Evolutionary conservation across 2,888 invertebrate genomes (phyloP), one percentile per base, ranked within the genome.

Genomic region (Leptinotarsa rubiginosa): DNA sequence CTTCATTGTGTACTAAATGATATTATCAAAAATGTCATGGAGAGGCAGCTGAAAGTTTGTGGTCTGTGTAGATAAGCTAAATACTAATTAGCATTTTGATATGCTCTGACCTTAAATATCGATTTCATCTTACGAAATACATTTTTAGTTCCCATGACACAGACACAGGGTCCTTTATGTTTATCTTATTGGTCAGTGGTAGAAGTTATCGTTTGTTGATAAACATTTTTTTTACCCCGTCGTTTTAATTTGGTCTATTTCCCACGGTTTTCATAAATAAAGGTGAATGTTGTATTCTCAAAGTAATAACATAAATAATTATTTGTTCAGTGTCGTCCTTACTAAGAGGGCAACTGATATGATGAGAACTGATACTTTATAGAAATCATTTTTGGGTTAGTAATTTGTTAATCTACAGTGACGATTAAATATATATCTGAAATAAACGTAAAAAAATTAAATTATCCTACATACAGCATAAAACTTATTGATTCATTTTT

Each of bases 201-300:
- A 41, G 62, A 31, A 62, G 41, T 62, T 62, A 62, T 62, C 62
- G 25, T 31, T 31, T 31, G n/a, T 62, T 62, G 62, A 62, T 62
- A 62, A 62, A 62, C 41, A 62, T 4, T 31, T 31, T 62, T 22
- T 62, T 62, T n/a, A 62, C 18, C 10, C 13, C n/a, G 7, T n/a
- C 41, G n/a, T 62, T 62, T 62, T 12, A n/a, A 2, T 31, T 62
- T 62, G 5, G 59, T 22, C 16, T 31, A 18, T 62, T 50, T 62
- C 62, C 18, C 62, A 62, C 62, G 62, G 41, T n/a, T 31, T 62
- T 31, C 62, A 62, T 31, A 62, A 62, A 62, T 62, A 62, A 41
- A 62, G 31, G n/a, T 31, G 12, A 41, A 41, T 62, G 62, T 18
- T 56, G 56, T 62, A 3, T 62, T 31, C 31, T 31, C 25, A 10